Evolutionary conservation across 1,140 invertebrate genomes (phyloP), one percentile per base, ranked within the genome.

Genomic region (Gryllus bimaculatus): DNA sequence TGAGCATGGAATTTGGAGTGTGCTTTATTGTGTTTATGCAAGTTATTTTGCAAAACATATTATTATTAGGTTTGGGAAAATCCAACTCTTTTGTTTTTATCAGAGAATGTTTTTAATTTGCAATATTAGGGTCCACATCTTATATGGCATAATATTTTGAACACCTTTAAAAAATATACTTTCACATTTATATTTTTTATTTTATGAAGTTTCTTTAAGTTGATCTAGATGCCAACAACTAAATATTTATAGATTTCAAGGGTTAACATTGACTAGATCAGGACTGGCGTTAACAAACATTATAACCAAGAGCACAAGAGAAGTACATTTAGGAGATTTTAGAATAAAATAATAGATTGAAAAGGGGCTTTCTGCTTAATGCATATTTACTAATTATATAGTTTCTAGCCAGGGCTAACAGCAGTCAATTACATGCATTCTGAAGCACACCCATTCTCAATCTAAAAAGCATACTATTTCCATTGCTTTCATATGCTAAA

Each of bases 121-220:
- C 10, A 13, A 66, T 39, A 39, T 39, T 39, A 39, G 26, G 26
- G 54, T 66, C 18, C 54, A 66, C 54, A 66, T 66, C 54, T 13
- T 66, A 66, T 66, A 13, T 66, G 10, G 18, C 54, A 66, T 66
- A 13, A 66, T 66, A 66, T 10, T 66, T 18, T 66, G 10, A 66
- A 66, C 54, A 66, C 54, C 10, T 66, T 66, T 66, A 66, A 66
- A 66, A 66, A 66, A 66, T 66, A 66, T 66, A 66, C 54, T 66
- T 66, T 10, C 54, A 66, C 54, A 66, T 66, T 13, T 66, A 66
- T 66, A 18, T 66, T 66, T 66, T 18, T 66, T 66, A 66, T 18
- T 66, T 66, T 66, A 66, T 66, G 10, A 66, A 66, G 26, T 66
- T 66, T 66, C 10, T 13, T 66, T 10, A 66, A 66, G 18, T 66